Conservation (phyloP, 2,113 vertebrate species). For the human region DNA sequence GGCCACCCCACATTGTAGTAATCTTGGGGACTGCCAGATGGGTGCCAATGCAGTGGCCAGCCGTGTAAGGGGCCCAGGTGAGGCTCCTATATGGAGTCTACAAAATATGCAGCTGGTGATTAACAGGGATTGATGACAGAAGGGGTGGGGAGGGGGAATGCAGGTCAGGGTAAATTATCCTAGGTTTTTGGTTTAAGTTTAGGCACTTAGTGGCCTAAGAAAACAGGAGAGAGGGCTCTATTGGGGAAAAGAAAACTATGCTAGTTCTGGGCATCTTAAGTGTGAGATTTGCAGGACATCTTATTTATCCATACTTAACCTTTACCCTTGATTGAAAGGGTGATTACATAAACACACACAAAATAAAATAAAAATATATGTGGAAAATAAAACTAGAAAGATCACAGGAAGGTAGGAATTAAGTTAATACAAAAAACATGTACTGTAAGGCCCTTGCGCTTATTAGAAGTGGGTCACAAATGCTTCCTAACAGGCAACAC, state of each 20-base stretch:
- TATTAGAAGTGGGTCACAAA: background rate
- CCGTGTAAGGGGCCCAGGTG: fast-evolving
- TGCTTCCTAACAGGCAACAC: background rate
- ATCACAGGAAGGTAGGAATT: background rate
- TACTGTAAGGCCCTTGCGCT: background rate
- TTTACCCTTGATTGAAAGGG: background rate
- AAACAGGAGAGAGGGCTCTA: background rate
- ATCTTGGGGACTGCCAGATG: background rate
- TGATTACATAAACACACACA: conserved; percentile 7
- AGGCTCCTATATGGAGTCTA: background rate
- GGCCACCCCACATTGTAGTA: fast-evolving
- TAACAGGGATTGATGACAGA: background rate
- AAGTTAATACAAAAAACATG: background rate
- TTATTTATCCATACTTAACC: conserved; percentile 26
- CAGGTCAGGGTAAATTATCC: fast-evolving
- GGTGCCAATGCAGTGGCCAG: fast-evolving
- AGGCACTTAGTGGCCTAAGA: background rate
- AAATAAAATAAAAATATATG: conserved; percentile 11
- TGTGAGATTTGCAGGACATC: background rate
- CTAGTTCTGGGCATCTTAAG: background rate
- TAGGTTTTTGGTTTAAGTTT: background rate
- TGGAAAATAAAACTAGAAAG: background rate
- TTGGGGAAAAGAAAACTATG: background rate
- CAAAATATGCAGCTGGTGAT: background rate
- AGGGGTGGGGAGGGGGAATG: background rate